Percentiles rank a stretch among this genome's conserved stretches.
These are phyloP conservation scores for Actenoides hombroni DNA, from an alignment of 2,113 vertebrate genomes.

Conservation along the genomic window DNA sequence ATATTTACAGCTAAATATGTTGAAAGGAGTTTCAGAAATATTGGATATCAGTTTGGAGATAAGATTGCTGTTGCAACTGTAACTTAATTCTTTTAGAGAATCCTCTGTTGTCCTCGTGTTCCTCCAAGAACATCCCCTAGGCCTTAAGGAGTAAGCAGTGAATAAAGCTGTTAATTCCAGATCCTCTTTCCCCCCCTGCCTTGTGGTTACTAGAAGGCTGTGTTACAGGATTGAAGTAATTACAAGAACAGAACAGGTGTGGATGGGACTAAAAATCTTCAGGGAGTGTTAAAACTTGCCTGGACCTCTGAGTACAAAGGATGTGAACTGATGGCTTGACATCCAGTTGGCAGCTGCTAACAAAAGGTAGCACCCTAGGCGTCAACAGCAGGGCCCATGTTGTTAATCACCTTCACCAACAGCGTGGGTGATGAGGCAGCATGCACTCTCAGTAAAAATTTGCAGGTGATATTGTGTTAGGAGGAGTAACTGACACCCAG, in stretches of 20 bases:
- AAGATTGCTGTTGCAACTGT: neutral
- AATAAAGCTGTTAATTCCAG: neutral
- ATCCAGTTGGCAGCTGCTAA: neutral
- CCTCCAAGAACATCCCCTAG: neutral
- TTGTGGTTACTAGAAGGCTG: neutral
- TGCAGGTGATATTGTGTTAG: neutral
- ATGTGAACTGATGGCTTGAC: neutral
- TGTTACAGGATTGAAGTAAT: neutral
- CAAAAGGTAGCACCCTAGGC: neutral
- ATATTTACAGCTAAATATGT: neutral
- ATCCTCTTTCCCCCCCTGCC: neutral
- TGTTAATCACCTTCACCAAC: neutral
- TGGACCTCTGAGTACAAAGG: neutral
- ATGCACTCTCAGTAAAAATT: too few relatives aligned
- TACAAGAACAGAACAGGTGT: neutral
- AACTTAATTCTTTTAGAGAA: neutral
- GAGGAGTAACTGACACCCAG: neutral
- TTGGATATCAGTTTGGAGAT: neutral
- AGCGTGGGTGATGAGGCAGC: neutral
- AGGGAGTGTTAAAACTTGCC: neutral
- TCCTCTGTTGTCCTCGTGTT: neutral
- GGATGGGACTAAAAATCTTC: neutral
- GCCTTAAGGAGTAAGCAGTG: neutral
- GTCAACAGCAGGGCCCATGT: rapidly evolving
- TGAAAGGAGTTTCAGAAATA: neutral